A percentile compares a stretch with the other conserved stretches of the same genome.
Evolutionary conservation across 2,797 vertebrate species (phyloP).

Genomic region (Dicrostonyx torquatus): DNA sequence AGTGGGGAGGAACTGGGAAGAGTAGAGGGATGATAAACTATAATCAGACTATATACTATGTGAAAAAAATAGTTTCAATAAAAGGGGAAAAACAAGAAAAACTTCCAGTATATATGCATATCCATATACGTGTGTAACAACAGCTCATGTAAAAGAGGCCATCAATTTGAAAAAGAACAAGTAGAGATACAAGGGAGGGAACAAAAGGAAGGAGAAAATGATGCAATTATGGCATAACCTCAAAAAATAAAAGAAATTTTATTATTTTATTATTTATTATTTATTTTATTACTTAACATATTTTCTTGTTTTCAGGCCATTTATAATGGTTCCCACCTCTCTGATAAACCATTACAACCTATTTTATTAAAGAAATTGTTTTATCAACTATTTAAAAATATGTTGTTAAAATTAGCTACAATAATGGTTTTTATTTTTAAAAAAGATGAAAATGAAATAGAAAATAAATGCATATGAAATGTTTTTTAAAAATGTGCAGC

Average conservation of each 20-base stretch:
- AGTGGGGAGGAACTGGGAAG: fast-evolving
- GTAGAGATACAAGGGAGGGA: not conserved
- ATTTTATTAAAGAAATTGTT: not conserved
- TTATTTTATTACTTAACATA: not conserved
- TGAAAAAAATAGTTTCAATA: not conserved
- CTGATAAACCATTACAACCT: not conserved
- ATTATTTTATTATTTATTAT: too few species aligned
- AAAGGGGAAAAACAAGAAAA: not conserved
- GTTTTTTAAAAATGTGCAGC: not conserved
- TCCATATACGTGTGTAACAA: not conserved
- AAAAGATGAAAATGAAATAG: not conserved
- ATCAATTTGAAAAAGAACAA: not conserved
- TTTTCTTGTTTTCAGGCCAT: not conserved
- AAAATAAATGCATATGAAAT: constrained; percentile 19
- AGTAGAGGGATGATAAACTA: not conserved
- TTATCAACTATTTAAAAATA: not conserved
- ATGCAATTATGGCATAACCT: not conserved
- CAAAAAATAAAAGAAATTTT: not conserved
- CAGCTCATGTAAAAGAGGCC: not conserved
- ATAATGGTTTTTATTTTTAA: not conserved
- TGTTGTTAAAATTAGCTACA: not conserved
- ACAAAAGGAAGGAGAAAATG: not conserved
- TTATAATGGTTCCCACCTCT: not conserved
- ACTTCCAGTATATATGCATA: not conserved
- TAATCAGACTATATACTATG: too few species aligned